Percentiles rank a stretch among this genome's conserved stretches.
phyloP scores from a whole-genome alignment of 2,113 vertebrate species.

The Neolamprologus kungweensis region DNA sequence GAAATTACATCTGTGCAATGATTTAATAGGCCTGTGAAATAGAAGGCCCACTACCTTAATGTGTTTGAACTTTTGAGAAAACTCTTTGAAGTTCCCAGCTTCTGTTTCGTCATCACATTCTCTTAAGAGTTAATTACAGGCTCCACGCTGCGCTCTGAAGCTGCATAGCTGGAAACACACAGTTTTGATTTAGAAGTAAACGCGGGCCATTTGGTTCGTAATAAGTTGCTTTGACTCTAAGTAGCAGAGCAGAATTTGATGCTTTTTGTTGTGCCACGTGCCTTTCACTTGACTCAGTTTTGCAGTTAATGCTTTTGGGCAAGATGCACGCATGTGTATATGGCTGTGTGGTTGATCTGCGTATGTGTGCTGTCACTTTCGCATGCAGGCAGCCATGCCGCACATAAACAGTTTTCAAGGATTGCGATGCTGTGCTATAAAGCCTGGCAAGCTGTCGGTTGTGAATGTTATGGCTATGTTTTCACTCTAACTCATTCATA shows the following conservation, averaged over 20 bases:
- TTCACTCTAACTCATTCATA: neutral
- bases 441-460: neutral
- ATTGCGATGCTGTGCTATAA: neutral
- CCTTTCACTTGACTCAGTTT: neutral
- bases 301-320: neutral
- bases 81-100: conserved; percentile 46
- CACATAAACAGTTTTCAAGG: neutral
- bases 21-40: conserved; percentile 49
- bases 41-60: conserved; percentile 19
- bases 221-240: conserved; percentile 3
- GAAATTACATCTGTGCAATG: conserved; percentile 22
- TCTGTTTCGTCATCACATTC: conserved; percentile 54
- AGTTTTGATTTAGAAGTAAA: neutral
- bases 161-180: conserved; percentile 4
- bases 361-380: neutral
- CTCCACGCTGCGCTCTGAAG: conserved; percentile 11
- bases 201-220: neutral
- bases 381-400: neutral
- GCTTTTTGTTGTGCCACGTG: neutral
- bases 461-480: neutral
- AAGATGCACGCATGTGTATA: neutral
- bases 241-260: neutral
- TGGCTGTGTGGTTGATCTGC: neutral
- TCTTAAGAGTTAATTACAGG: conserved; percentile 43
- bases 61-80: conserved; percentile 37